These are phyloP conservation scores for Carcina quercana DNA, from an alignment of 2,888 invertebrate genomes.

Conservation along the genomic window DNA sequence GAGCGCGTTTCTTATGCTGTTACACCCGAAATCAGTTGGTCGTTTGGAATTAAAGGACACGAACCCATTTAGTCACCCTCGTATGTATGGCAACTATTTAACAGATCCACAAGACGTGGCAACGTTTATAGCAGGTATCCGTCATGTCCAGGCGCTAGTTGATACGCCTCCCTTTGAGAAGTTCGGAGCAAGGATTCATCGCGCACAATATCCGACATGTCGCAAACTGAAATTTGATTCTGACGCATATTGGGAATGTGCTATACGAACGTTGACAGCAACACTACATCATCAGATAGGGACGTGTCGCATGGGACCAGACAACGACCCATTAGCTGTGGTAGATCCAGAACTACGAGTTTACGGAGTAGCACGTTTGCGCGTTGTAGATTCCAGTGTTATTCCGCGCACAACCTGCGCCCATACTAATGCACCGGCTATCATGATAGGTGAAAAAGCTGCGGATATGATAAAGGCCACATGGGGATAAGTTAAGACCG, in stretches of 20 bases:
- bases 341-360: conserved; percentile 76
- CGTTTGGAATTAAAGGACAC: conserved; percentile 75
- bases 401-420: conserved; percentile 70
- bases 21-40: conserved; percentile 82
- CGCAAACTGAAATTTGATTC: conserved; percentile 57
- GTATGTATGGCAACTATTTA: conserved; percentile 81
- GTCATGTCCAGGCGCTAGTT: conserved; percentile 61
- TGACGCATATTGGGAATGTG: conserved; percentile 80
- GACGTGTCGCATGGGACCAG: conserved; percentile 79
- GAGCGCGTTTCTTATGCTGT: conserved; percentile 75
- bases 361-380: conserved; percentile 56
- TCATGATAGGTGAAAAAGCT: conserved; percentile 74
- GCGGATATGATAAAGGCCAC: conserved; percentile 70
- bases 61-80: conserved; percentile 78
- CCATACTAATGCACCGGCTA: conserved; percentile 71
- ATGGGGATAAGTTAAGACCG: conserved; percentile 42
- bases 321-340: conserved; percentile 73
- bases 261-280: conserved; percentile 73
- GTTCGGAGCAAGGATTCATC: conserved; percentile 68
- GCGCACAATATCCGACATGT: conserved; percentile 76
- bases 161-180: conserved; percentile 65
- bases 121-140: conserved; percentile 75
- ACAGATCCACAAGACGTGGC: conserved; percentile 75
- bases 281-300: conserved; percentile 79
- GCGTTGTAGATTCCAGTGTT: conserved; percentile 71